phyloP scores from a whole-genome alignment of 2,113 vertebrate genomes.

The Alces alces region DNA sequence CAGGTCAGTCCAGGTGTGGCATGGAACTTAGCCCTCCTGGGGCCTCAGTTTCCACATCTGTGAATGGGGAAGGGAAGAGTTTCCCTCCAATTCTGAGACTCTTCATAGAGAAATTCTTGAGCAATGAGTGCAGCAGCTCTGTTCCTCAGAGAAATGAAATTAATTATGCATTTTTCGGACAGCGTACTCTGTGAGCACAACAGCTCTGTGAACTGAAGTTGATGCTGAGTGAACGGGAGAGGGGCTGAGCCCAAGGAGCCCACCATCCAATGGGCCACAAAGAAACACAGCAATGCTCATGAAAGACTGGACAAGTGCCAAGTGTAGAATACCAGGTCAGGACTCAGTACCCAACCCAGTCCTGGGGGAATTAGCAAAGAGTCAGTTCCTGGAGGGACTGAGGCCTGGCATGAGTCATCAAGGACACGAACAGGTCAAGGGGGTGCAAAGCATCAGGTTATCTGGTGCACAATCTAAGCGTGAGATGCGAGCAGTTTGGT shows the following conservation, averaged over 20 bases:
- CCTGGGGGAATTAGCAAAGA: background rate
- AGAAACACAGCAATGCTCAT: rapidly evolving
- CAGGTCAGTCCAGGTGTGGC: rapidly evolving
- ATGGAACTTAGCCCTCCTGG: background rate
- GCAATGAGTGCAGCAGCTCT: background rate
- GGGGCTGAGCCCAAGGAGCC: background rate
- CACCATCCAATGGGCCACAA: background rate
- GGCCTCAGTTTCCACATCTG: background rate
- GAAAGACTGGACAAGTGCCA: background rate
- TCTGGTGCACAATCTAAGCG: background rate
- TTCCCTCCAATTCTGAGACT: background rate
- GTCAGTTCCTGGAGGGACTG: background rate
- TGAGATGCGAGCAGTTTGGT: rapidly evolving
- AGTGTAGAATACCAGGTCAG: rapidly evolving
- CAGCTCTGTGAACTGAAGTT: background rate
- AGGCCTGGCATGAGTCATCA: background rate
- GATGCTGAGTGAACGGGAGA: rapidly evolving
- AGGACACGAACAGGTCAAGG: rapidly evolving
- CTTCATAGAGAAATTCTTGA: background rate
- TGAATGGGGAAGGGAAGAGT: background rate
- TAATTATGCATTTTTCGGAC: rapidly evolving
- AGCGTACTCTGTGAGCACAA: background rate
- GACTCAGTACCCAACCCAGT: background rate
- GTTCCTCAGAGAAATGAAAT: background rate
- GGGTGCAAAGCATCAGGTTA: rapidly evolving